Evolutionary conservation across 1,140 invertebrate species (phyloP), one percentile per base, ranked within the genome.

Genomic region (Hydropsyche tenuis): DNA sequence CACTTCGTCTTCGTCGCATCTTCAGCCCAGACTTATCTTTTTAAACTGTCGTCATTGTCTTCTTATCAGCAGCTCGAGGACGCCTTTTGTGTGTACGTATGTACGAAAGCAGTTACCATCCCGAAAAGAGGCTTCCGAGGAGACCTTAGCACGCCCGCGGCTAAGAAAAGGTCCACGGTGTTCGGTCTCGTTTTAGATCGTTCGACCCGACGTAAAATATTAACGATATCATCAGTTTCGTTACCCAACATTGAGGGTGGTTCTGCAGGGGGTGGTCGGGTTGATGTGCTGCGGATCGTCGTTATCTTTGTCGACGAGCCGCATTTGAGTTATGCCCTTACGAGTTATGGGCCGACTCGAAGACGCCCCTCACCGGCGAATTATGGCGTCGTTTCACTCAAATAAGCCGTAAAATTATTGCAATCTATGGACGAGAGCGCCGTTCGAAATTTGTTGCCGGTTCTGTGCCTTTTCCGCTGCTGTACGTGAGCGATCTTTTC

Each of bases 221-320:
- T 73, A 73, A 73, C 72, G 72, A 69, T 73, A 73, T 73, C 72
- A 73, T 73, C 72, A 69, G 30, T 68, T 73, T 73, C 53, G 37
- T 63, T 27, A 30, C 72, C n/a, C 27, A 51, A 30, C 11, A 64
- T 4, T 16, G 23, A 56, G 48, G 43, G 45, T 68, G 7, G 43
- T 37, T 0, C 42, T 48, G n/a, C 60, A 63, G 66, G 11, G 11
- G 14, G 64, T 45, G 63, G 53, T 63, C 72, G 72, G 66, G 37
- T 73, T 73, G 72, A 73, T 25, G 66, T 73, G 66, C 66, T 16
- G 12, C 30, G 20, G 43, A 73, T 64, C 63, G 71, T 48, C 16
- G 22, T 23, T 23, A 14, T 23, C 63, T 16, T 42, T 27, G 20
- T n/a, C 25, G 60, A 42, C 60, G 48, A 48, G 23, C 30, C 30